Evolutionary conservation across 2,888 invertebrate species (phyloP).

Genomic region (Galeruca laticollis): DNA sequence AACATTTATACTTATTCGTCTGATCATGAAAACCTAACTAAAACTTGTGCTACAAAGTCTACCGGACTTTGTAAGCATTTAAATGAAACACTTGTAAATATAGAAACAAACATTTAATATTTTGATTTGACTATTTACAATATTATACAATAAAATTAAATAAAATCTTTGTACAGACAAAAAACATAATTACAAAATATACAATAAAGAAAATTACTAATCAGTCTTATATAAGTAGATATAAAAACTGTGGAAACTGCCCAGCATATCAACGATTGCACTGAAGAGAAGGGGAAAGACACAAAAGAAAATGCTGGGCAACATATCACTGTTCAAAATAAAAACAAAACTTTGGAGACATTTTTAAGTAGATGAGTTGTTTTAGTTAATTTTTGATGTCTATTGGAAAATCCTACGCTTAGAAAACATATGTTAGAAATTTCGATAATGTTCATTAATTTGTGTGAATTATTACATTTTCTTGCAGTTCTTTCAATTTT

Average conservation of each 20-base stretch:
- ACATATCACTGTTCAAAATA: slow-evolving; percentile 31
- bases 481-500: no score
- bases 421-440: no score
- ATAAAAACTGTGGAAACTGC: slow-evolving; percentile 42
- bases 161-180: slow-evolving; percentile 55
- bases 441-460: no score
- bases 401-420: no score
- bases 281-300: slow-evolving; percentile 3
- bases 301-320: slow-evolving; percentile 7
- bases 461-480: no score
- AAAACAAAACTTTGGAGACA: not conserved
- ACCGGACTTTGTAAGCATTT: not conserved
- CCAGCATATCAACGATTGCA: slow-evolving; percentile 46
- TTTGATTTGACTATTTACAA: slow-evolving; percentile 55
- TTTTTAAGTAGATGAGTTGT: not conserved
- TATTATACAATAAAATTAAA: slow-evolving; percentile 59
- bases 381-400: no score
- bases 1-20: no score
- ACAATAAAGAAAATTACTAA: slow-evolving; percentile 57
- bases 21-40: not conserved
- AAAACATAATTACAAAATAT: slow-evolving; percentile 55
- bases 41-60: not conserved
- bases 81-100: slow-evolving; percentile 36
- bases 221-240: slow-evolving; percentile 61
- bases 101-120: slow-evolving; percentile 59